Percentiles rank a stretch among this genome's conserved stretches.
Evolutionary conservation across 2,113 vertebrate species (phyloP).

Genomic region (Alligator mississippiensis): DNA sequence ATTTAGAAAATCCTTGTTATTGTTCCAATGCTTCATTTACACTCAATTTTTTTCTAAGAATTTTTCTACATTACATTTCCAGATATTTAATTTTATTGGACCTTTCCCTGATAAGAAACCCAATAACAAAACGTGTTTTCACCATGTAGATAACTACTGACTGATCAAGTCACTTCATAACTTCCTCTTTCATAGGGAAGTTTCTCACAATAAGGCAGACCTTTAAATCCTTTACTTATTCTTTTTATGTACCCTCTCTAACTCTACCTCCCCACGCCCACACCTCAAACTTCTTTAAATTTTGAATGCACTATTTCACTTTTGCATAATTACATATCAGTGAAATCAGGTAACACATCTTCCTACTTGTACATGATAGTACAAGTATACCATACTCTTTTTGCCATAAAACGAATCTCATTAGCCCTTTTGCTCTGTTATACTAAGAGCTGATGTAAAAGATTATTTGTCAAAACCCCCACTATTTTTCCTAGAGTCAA

Average conservation of each 20-base stretch:
- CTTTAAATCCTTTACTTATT: background rate
- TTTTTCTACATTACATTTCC: background rate
- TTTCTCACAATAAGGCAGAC: background rate
- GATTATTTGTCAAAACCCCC: too few species aligned
- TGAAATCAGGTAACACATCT: too few species aligned
- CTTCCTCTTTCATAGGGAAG: background rate
- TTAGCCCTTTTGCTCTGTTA: too few species aligned
- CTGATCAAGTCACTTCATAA: background rate
- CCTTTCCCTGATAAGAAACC: background rate
- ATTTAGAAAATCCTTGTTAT: background rate
- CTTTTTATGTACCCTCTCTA: background rate
- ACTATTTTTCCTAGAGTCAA: too few species aligned
- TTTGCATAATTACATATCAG: too few species aligned
- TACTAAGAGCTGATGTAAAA: too few species aligned
- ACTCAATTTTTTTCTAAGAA: background rate
- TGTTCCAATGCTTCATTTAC: background rate
- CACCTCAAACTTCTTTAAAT: background rate
- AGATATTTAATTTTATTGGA: background rate
- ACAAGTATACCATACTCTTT: too few species aligned
- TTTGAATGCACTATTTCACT: background rate
- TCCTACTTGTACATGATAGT: too few species aligned
- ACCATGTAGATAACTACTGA: accelerated
- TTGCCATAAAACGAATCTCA: too few species aligned
- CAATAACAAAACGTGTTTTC: background rate
- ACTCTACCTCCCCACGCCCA: background rate